Evolutionary conservation across 1,140 invertebrate genomes (phyloP), one percentile per base, ranked within the genome.

Genomic region (Ectropis grisescens): DNA sequence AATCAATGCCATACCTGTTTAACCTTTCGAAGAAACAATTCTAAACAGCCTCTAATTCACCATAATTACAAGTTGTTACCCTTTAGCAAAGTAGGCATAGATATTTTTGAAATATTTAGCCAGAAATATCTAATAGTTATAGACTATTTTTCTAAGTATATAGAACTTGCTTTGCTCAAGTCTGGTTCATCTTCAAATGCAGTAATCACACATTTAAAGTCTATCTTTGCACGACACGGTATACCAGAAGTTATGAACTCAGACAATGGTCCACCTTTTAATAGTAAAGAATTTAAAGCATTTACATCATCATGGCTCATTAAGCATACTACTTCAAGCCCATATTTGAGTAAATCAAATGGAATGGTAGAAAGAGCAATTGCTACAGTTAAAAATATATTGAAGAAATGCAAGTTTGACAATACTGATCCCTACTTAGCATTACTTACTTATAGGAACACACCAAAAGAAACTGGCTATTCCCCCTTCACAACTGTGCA

Each of bases 251-350:
- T 30, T 5, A 8, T 44, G 24, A 25, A 31, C 24, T 24, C 39
- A 2, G 45, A 47, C 15, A 33, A 37, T 37, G 41, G 40, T 15
- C 26, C 26, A 40, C 41, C 33, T 35, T 50, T 33, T 24, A 35
- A 29, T 31, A 34, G 25, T 13, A 40, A 13, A 35, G 38, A 45
- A 36, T 37, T 49, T 13, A 37, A 37, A 8, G 34, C 8, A n/a
- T 49, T 49, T 41, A 25, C 33, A 29, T 35, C 37, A 32, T 14
- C 40, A 12, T 49, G 47, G 41, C 26, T 19, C 11, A 37, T 49
- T 28, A 19, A 44, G 8, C 32, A 41, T 36, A 28, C 33, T n/a
- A 50, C 23, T 11, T 41, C 35, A 8, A 44, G 41, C 29, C 47
- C 41, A 37, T 33, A 37, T 33, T 23, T 33, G 26, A 27, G 13